These are phyloP conservation scores for Scolopax rusticola DNA, from an alignment of 2,797 vertebrate species.

Conservation along the genomic window DNA sequence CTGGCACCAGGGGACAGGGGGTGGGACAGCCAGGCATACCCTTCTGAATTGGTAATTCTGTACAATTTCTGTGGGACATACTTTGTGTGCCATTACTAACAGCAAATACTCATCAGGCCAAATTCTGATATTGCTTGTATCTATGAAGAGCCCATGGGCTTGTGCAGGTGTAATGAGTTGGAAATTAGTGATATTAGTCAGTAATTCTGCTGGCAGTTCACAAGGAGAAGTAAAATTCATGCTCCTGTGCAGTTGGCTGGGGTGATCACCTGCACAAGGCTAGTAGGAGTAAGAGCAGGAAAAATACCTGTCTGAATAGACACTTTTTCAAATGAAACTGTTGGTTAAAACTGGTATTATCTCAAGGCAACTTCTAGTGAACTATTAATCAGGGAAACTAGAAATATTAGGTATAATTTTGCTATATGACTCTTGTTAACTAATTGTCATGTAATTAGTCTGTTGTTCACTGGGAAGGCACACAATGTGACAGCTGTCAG, in stretches of 20 bases:
- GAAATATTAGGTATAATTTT: constrained; percentile 29
- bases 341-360: not conserved
- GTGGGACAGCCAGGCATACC: not conserved
- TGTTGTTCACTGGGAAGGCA: constrained; percentile 50
- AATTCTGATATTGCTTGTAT: not conserved
- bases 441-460: constrained; percentile 49
- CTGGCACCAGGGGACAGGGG: not conserved
- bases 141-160: not conserved
- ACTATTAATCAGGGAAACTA: constrained; percentile 26
- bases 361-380: not conserved
- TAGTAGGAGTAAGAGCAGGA: not conserved
- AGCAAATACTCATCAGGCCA: not conserved
- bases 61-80: not conserved
- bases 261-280: not conserved
- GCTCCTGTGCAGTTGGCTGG: not conserved
- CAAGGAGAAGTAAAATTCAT: not conserved
- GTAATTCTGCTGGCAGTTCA: not conserved
- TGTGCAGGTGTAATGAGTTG: not conserved
- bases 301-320: not conserved
- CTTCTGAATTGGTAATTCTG: not conserved
- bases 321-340: not conserved
- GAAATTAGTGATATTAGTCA: constrained; percentile 24
- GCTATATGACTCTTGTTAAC: constrained; percentile 49
- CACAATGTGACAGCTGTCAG: not conserved
- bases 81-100: not conserved